Base-by-base conservation (phyloP, 2,888 invertebrate genomes). In the Apocheima hispidaria region DNA sequence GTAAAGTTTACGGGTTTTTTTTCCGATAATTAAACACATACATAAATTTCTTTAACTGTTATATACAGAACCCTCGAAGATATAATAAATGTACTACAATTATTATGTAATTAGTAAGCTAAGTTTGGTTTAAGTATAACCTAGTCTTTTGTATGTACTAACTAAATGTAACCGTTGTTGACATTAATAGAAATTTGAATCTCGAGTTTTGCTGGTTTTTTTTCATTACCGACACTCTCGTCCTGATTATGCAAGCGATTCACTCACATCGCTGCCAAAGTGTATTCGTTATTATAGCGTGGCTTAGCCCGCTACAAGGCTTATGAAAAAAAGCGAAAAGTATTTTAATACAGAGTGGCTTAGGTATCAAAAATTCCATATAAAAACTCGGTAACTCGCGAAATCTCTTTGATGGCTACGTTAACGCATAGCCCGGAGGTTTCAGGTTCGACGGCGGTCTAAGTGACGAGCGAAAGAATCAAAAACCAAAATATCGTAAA, bases 381-480 rank as follows among this genome's bases (percentile, higher is more conserved):
- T 62, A 60, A 60, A 60, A 48, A 40, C 41, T 36, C 43, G 36
- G 54, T 50, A 51, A 50, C 55, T 64, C 65, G 55, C 54, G 65
- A 71, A 72, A 68, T 71, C 73, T 72, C 76, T 82, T 81, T 80
- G 81, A 79, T 74, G 71, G 73, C 66, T 61, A 60, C 70, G 74
- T 63, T 73, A 69, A 73, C 79, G 77, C 78, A 79, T 75, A 75
- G 65, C 77, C 69, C 51, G 65, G 52, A 67, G 66, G 74, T 69
- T 70, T 69, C 63, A 65, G 57, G 50, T 48, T 68, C 55, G 52
- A 56, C 54, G 9, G 4, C 36, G 73, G 71, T 9, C 5, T 50
- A 71, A 74, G 62, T n/a, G 6, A 43, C 2, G 20, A 63, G 65
- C 64, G 64, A 68, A 7, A 18, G n/a, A n/a, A n/a, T n/a, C n/a